Evolutionary conservation across 2,888 invertebrate genomes (phyloP), one percentile per base, ranked within the genome.

Genomic region (Fragum fragum): DNA sequence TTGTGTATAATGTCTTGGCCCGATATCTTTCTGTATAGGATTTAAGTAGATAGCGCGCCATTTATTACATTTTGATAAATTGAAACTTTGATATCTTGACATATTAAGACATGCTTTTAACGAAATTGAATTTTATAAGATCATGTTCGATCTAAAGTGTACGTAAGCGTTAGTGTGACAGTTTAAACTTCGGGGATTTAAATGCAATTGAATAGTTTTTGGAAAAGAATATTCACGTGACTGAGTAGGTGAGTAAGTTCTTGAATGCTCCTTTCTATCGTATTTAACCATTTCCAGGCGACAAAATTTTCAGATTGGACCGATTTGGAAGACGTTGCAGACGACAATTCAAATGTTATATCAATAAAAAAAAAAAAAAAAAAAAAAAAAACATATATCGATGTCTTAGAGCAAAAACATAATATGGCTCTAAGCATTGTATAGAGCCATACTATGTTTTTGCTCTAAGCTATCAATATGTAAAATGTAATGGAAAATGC

Each of bases 31-130:
- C 3, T 47, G 47, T 47, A 9, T n/a, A 16, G 47, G 47, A 47
- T 47, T 47, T 5, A 47, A 47, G 47, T 47, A 47, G 47, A 47
- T 47, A 47, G 47, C n/a, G 47, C 14, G 14, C 14, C 47, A 47
- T 47, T 47, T 47, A 47, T 47, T 47, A 47, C n/a, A 47, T 14
- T 47, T 47, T 47, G 47, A 47, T 47, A 47, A 47, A 47, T 47
- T 47, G 47, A 47, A 47, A 47, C 47, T 47, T 47, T 47, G 47
- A 47, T 47, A 47, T 47, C 47, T 47, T 47, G 47, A 47, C 47
- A 47, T 47, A 47, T 47, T 47, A 47, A 47, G 47, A 47, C 47
- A 47, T 47, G 47, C 47, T 47, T 47, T 47, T 47, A 47, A 47
- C 47, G 16, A 47, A 47, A 47, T 47, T 47, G 47, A 47, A 47